Percentiles rank a stretch among this genome's conserved stretches.
Evolutionary conservation across 2,113 vertebrate genomes (phyloP).

Genomic region (Osmerus eperlanus): DNA sequence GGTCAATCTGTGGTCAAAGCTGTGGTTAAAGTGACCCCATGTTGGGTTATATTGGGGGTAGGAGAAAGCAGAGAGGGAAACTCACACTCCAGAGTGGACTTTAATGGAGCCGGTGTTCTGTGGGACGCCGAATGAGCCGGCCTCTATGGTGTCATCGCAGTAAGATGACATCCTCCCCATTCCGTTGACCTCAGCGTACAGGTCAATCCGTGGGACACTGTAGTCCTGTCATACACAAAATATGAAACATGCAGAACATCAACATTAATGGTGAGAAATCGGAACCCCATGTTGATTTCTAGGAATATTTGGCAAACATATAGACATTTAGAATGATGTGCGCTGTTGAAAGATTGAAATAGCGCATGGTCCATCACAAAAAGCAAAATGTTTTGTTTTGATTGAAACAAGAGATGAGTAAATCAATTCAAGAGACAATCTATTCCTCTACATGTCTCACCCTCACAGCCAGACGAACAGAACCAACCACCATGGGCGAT

Average conservation of each 20-base stretch:
- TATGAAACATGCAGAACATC: neutral
- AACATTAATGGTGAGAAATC: neutral
- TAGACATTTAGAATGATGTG: too few species aligned
- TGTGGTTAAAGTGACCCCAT: too few species aligned
- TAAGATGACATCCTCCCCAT: slow-evolving; percentile 79
- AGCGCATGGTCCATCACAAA: too few species aligned
- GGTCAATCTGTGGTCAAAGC: too few species aligned
- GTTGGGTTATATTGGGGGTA: neutral
- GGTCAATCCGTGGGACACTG: slow-evolving; percentile 82
- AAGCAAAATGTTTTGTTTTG: neutral
- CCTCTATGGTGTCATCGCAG: slow-evolving; percentile 83
- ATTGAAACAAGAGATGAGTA: neutral
- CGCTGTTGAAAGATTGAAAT: too few species aligned
- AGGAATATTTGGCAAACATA: neutral
- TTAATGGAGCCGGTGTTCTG: slow-evolving; percentile 89
- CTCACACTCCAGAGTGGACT: slow-evolving; percentile 93
- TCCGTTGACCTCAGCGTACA: slow-evolving; percentile 87
- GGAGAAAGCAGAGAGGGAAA: slow-evolving; percentile 32
- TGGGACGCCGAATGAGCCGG: slow-evolving; percentile 77
- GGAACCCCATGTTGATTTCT: neutral
- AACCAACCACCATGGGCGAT: slow-evolving; percentile 83
- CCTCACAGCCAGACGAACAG: slow-evolving; percentile 84
- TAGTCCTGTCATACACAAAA: slow-evolving; percentile 78
- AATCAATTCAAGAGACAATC: neutral
- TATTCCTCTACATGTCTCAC: slow-evolving; percentile 63